phyloP scores from a whole-genome alignment of 2,888 invertebrate genomes.

The Stramonita haemastoma region DNA sequence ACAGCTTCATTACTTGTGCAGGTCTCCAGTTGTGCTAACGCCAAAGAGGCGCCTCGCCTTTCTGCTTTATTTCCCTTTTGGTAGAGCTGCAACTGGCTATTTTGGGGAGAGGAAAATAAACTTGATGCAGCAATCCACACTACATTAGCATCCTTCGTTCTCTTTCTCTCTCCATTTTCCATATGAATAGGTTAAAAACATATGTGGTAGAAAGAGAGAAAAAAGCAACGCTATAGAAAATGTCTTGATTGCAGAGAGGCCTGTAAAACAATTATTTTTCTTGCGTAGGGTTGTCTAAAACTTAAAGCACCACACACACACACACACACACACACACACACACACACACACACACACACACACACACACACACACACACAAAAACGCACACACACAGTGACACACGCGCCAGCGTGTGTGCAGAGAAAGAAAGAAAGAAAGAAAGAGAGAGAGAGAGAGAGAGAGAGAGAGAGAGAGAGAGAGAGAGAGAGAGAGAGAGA shows the following conservation, averaged over 20 bases:
- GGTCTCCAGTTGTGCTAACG: neutral
- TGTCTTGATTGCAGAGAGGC: too few species aligned
- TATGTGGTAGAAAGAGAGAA: too few species aligned
- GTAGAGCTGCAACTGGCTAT: neutral
- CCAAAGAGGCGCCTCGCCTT: neutral
- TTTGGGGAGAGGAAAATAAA: neutral
- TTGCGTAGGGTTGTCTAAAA: too few species aligned
- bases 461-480: conserved; percentile 1
- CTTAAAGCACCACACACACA: too few species aligned
- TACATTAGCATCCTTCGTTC: too few species aligned
- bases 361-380: too few species aligned
- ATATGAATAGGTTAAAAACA: neutral
- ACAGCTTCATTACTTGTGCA: neutral
- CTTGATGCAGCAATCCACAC: neutral
- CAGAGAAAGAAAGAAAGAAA: neutral
- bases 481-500: conserved; percentile 1
- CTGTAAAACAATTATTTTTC: too few species aligned
- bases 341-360: too few species aligned
- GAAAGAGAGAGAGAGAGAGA: neutral
- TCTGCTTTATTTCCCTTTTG: neutral
- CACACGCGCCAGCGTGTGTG: too few species aligned
- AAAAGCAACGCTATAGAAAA: too few species aligned
- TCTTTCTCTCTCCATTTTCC: neutral
- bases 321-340: too few species aligned
- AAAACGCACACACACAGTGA: too few species aligned